Percentiles rank a stretch among this genome's conserved stretches.
phyloP scores from a whole-genome alignment of 2,113 vertebrate species.

The Tachysurus fulvidraco region DNA sequence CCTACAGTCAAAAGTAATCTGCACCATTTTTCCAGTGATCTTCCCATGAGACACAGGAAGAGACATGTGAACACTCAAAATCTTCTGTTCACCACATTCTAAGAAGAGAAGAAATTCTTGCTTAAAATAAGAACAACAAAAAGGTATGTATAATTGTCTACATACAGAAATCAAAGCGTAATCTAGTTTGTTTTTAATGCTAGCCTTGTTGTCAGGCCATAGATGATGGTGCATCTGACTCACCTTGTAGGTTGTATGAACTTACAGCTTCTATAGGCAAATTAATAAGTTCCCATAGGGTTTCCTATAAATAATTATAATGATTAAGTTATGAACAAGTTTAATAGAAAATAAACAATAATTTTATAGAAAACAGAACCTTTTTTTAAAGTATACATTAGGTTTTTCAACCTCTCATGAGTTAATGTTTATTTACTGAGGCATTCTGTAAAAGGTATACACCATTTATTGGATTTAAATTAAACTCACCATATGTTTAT shows the following conservation, averaged over 20 bases:
- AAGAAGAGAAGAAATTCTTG: not conserved
- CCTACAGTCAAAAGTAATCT: conserved; percentile 75
- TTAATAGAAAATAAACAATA: not conserved
- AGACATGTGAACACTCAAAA: conserved; percentile 70
- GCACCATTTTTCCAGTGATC: conserved; percentile 69
- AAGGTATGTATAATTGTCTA: not conserved
- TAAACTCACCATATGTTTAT: not conserved
- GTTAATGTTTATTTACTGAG: not conserved
- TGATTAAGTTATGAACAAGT: not conserved
- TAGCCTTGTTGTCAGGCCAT: not conserved
- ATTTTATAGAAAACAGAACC: not conserved
- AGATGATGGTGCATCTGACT: conserved; percentile 29
- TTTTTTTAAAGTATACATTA: not conserved
- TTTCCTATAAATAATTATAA: conserved; percentile 63
- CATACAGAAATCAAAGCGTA: not conserved
- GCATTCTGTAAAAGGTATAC: not conserved
- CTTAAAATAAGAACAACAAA: not conserved
- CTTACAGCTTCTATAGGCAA: conserved; percentile 71
- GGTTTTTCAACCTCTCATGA: not conserved
- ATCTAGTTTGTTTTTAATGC: not conserved
- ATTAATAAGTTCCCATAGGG: conserved; percentile 82
- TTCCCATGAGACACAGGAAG: conserved; percentile 64
- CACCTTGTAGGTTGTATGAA: conserved; percentile 66
- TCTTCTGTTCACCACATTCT: conserved; percentile 54
- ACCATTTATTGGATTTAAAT: not conserved